These are phyloP conservation scores for Tiliacea citrago DNA, from an alignment of 2,888 invertebrate species.

Conservation along the genomic window DNA sequence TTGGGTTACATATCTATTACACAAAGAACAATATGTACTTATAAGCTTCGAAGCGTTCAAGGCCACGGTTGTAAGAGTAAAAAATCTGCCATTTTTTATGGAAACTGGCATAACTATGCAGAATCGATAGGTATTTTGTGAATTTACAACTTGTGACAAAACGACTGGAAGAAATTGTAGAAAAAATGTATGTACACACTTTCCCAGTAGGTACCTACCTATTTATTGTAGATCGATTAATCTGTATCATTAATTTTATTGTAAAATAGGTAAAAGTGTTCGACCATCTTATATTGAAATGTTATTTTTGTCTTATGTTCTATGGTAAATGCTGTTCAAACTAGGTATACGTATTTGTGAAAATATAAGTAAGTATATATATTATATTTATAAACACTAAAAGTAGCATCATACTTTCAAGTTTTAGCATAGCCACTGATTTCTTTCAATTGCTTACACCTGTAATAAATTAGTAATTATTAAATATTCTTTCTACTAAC, in stretches of 20 bases:
- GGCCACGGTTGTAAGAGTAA: conserved; percentile 31
- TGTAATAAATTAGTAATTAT: neutral
- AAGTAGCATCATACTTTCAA: too few relatives aligned
- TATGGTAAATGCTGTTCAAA: neutral
- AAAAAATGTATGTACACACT: neutral
- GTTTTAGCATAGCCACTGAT: neutral
- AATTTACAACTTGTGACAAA: conserved; percentile 12
- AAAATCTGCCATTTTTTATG: conserved; percentile 39
- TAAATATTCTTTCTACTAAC: neutral
- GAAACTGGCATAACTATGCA: conserved; percentile 3
- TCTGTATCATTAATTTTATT: neutral
- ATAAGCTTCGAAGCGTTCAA: conserved; percentile 48
- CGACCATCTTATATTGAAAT: neutral
- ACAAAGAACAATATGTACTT: neutral
- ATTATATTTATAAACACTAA: neutral
- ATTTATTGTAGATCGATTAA: neutral
- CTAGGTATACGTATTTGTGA: neutral
- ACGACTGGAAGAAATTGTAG: neutral
- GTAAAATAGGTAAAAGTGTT: neutral
- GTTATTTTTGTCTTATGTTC: neutral
- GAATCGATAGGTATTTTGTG: conserved; percentile 20
- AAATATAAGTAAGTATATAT: neutral
- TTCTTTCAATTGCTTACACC: neutral
- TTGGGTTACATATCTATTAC: neutral
- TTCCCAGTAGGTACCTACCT: neutral